Base-by-base conservation (phyloP, 2,888 invertebrate species). In the Thereva nobilitata region DNA sequence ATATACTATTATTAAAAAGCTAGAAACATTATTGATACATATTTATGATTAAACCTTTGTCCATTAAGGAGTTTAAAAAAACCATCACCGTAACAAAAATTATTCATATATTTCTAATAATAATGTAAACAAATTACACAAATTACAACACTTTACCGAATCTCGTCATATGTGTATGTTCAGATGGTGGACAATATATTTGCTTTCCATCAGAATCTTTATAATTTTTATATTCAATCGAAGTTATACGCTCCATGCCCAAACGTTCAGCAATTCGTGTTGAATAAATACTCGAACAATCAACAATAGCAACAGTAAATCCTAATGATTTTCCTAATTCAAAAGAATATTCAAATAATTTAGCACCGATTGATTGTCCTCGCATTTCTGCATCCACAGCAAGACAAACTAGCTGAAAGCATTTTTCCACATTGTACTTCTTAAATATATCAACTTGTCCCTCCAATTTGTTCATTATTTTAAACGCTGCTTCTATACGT, bases 251-350 rank as follows among this genome's bases (percentile, higher is more conserved):
- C 10, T 70, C 64, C 71, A 73, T 72, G 9, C 66, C 57, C 2
- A 68, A 41, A 54, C 42, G 56, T 54, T 69, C 67, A 4, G 71
- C 70, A 9, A 72, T 68, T 37, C 54, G 67, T 10, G 66, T 64
- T 8, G 73, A 71, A 55, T 64, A 72, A 6, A 65, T 35, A 55
- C 72, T 70, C 3, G 72, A 68, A 57, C 71, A 72, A 66, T 73
- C 72, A 34, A 61, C 53, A 55, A 49, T 68, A 1, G 67, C 67
- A 2, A 72, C 9, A 34, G 63, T 52, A 56, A 61, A 72, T 4
- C 70, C 70, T 6, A 69, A 42, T 44, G 37, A 40, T 54, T 70
- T 70, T 0, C 64, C 71, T 52, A 67, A 55, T 42, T 68, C 63
- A 40, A 72, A 67, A 47, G 68, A 61, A 38, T 61, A 53, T 50